Percentiles rank a stretch among this genome's conserved stretches.
Conservation (phyloP, 2,113 vertebrate genomes). For the Malurus elegans region DNA sequence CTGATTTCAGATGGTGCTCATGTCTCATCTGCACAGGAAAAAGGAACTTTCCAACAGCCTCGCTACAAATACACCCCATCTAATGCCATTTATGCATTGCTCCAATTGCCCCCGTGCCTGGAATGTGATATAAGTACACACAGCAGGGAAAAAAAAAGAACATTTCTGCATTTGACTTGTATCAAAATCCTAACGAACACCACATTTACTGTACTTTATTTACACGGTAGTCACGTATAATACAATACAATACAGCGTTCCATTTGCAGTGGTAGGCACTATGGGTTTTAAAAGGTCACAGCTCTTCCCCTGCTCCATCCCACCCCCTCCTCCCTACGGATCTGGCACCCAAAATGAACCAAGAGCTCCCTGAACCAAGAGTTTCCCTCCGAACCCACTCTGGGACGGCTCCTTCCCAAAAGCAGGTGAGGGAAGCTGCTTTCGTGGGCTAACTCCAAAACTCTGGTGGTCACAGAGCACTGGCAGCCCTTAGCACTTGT, state of each 20-base stretch:
- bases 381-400: background rate
- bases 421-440: background rate
- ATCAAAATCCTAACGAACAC: conserved; percentile 37
- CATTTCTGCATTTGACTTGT: conserved; percentile 7
- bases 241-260: conserved; percentile 22
- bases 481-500: background rate
- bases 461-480: background rate
- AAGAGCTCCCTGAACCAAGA: background rate
- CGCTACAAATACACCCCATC: background rate
- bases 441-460: background rate
- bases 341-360: background rate
- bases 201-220: conserved; percentile 48
- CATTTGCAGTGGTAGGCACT: conserved; percentile 27
- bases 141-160: background rate
- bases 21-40: background rate
- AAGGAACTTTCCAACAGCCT: background rate
- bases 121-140: background rate
- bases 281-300: conserved; percentile 31
- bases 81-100: background rate
- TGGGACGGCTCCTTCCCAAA: background rate
- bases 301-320: conserved; percentile 1
- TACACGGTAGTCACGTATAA: background rate
- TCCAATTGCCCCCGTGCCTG: background rate
- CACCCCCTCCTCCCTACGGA: background rate
- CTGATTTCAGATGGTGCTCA: background rate